Base-by-base conservation (phyloP, 2,888 invertebrate species). In the Leptopilina myrica region DNA sequence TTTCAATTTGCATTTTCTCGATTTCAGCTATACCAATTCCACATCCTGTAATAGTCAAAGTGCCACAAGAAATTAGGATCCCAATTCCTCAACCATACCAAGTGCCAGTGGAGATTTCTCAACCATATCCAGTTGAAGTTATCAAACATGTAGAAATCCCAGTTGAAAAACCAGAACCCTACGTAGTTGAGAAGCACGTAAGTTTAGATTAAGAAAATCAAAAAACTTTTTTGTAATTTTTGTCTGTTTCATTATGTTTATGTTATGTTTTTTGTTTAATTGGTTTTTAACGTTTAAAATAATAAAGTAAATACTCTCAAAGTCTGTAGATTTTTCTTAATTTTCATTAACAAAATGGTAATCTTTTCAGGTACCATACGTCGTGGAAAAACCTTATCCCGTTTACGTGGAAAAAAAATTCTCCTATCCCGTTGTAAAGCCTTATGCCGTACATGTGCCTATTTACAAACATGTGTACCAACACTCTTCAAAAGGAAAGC, bases 71-170 rank as follows among this genome's bases (percentile, higher is more conserved):
- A 76, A 93, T 94, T 26, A 92, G 91, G 83, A 92, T 94, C 53
- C 93, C 93, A 20, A 92, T 94, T 11, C 94, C 94, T 0, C 94
- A 94, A 81, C 94, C 94, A 20, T 94, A 94, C 89, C 93, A 93
- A 33, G 94, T 94, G 14, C 92, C 93, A 87, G 92, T 94, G 5
- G 88, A 90, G 80, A 89, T 91, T 78, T 91, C 91, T 12, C 90
- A 92, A 56, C 92, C 91, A 0, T 90, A 91, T 79, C 90, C 91
- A 5, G 91, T 92, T 0, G 94, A 94, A 75, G 92, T 94, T 0
- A 88, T 93, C 59, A 93, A 92, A 82, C 93, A 93, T 33, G 91
- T 94, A 0, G 93, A 94, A 78, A 92, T 94, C 2, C 94, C 94
- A 3, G 92, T 94, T 0, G 93, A 94, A 8, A 92, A 93, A 86